phyloP scores from a whole-genome alignment of 2,888 invertebrate genomes.

The Nymphalis polychloros region DNA sequence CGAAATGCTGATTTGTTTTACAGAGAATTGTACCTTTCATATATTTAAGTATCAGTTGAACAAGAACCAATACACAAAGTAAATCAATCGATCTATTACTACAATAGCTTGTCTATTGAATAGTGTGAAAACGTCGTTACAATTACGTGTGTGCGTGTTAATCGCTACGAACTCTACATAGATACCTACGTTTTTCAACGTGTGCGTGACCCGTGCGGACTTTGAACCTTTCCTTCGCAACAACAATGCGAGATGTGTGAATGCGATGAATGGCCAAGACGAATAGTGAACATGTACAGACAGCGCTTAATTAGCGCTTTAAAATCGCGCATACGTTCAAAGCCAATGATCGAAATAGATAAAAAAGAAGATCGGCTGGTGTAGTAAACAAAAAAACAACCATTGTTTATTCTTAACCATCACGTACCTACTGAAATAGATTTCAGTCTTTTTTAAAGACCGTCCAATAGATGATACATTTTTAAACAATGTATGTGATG shows the following conservation, averaged over 20 bases:
- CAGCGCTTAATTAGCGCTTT: slow-evolving; percentile 14
- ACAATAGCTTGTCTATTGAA: slow-evolving; percentile 10
- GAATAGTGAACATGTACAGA: background rate
- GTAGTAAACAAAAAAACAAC: background rate
- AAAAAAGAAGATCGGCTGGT: background rate
- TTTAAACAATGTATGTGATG: too few relatives aligned
- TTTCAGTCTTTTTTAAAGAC: too few relatives aligned
- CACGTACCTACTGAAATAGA: too few relatives aligned
- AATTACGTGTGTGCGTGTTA: slow-evolving; percentile 10
- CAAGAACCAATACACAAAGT: background rate
- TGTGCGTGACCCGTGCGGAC: slow-evolving; percentile 47
- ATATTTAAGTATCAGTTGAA: background rate
- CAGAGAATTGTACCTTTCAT: background rate
- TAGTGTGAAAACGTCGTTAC: slow-evolving; percentile 23
- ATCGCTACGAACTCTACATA: background rate
- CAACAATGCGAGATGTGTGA: slow-evolving; percentile 36
- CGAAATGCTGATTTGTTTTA: background rate
- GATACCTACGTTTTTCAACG: slow-evolving; percentile 21
- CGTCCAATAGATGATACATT: too few relatives aligned
- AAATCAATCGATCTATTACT: background rate
- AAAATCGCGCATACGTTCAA: background rate
- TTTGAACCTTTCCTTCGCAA: slow-evolving; percentile 48
- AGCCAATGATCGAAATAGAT: background rate
- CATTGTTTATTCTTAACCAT: background rate
- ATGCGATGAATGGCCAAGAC: slow-evolving; percentile 36